Base-by-base conservation (phyloP, 2,888 invertebrate species). In the Oxystoma pomonae region DNA sequence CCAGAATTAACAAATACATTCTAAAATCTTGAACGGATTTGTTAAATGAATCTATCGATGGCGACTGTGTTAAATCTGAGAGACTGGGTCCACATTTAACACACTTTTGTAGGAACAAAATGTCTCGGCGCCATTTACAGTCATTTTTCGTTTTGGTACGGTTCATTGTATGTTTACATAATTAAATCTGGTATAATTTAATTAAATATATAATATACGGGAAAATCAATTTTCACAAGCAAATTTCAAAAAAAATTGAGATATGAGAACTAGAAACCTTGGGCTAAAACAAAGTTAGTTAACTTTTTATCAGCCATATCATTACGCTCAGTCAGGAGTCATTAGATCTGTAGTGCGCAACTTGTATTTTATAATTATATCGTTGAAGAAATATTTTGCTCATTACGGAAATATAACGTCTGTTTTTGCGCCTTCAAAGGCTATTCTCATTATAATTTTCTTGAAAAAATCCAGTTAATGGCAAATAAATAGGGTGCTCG, bases 81-180 rank as follows among this genome's bases (percentile, higher is more conserved):
- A n/a, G 9, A 9, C 12, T 65, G 55, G 65, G 58, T 60, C 65
- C 9, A 65, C 65, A 59, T 62, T 59, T 53, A 62, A 65, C 60
- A 62, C 59, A 65, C 65, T 62, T 65, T 62, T 69, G 65, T 65
- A 51, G 59, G 62, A 57, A 53, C 50, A 60, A 65, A 62, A 69
- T 64, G 65, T 60, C 70, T 65, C 21, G 58, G 35, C 65, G 70
- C 67, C 67, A 68, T 70, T 70, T 66, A 65, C 66, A 69, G 69
- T 68, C 69, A 65, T 66, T 66, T 67, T 64, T 65, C 65, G 68
- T 69, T 61, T 65, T 65, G 63, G 59, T 64, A 64, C 66, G 21
- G 66, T 66, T 61, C 65, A 62, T 53, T 3, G 7, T n/a, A n/a
- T n/a, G n/a, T n/a, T n/a, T n/a, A n/a, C n/a, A n/a, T n/a, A n/a